Percentiles rank a stretch among this genome's conserved stretches.
Evolutionary conservation across 2,888 invertebrate genomes (phyloP).

Genomic region (Patella depressa): DNA sequence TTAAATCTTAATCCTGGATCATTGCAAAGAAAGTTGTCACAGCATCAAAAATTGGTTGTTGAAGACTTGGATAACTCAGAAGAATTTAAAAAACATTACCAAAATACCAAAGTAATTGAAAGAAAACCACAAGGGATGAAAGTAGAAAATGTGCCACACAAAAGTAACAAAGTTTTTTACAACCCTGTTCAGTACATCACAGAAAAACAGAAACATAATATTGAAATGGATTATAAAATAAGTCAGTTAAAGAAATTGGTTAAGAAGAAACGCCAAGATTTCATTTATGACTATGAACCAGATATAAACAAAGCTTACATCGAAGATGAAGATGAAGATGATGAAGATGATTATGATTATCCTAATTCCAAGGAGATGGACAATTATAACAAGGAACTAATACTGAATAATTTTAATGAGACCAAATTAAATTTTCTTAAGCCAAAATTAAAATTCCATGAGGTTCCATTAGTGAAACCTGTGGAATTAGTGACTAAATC

Average conservation of each 20-base stretch:
- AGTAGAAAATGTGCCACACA: background rate
- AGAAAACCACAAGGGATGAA: constrained; percentile 9
- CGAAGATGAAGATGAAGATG: constrained; percentile 15
- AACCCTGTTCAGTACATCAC: background rate
- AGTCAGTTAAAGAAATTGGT: background rate
- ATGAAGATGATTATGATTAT: constrained; percentile 14
- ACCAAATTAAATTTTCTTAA: background rate
- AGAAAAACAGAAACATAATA: constrained; percentile 5
- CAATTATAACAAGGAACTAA: background rate
- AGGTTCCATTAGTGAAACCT: background rate
- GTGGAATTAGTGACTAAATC: background rate
- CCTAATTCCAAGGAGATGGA: constrained; percentile 6
- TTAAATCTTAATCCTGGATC: background rate
- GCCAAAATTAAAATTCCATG: constrained; percentile 6
- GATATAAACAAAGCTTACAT: constrained; percentile 17
- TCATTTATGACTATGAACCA: background rate
- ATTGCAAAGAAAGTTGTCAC: too few relatives aligned
- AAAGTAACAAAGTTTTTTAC: background rate
- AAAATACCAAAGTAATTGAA: background rate
- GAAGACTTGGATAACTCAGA: background rate
- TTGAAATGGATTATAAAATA: constrained; percentile 6
- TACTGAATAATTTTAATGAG: background rate
- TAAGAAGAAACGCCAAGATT: constrained; percentile 5
- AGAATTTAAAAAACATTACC: background rate
- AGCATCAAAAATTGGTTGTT: too few relatives aligned